phyloP scores from a whole-genome alignment of 2,113 vertebrate species.

The Murina feae region DNA sequence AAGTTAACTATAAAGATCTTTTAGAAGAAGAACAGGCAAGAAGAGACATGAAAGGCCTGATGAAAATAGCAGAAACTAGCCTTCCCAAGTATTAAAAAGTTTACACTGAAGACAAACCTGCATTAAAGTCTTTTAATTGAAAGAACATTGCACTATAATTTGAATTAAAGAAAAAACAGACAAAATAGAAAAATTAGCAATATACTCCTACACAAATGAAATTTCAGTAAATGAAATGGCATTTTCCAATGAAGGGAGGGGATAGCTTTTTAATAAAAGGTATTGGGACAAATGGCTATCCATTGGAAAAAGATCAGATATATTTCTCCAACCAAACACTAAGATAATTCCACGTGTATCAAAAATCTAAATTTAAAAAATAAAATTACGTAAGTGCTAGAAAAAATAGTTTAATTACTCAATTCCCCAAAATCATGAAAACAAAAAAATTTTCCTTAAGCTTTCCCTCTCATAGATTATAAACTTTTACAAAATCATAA shows the following conservation, averaged over 20 bases:
- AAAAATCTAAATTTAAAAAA: background rate
- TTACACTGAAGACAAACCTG: too few species aligned
- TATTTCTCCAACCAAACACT: background rate
- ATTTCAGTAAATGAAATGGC: background rate
- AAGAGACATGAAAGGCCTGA: background rate
- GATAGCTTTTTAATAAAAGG: background rate
- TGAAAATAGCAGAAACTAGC: background rate
- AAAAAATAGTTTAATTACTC: background rate
- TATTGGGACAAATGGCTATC: background rate
- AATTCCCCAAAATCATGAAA: background rate
- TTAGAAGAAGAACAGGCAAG: background rate
- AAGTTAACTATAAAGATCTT: background rate
- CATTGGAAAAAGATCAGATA: background rate
- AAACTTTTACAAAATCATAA: background rate
- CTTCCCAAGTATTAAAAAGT: background rate
- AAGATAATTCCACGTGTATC: background rate
- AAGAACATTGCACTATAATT: background rate
- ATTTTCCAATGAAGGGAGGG: background rate
- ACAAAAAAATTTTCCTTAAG: background rate
- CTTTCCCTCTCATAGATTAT: background rate
- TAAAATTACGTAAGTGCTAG: background rate
- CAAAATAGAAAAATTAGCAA: background rate
- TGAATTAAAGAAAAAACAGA: background rate
- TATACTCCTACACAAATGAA: background rate
- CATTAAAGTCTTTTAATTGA: background rate